phyloP scores from a whole-genome alignment of 2,113 vertebrate species.

The Eudyptes chrysolophus region DNA sequence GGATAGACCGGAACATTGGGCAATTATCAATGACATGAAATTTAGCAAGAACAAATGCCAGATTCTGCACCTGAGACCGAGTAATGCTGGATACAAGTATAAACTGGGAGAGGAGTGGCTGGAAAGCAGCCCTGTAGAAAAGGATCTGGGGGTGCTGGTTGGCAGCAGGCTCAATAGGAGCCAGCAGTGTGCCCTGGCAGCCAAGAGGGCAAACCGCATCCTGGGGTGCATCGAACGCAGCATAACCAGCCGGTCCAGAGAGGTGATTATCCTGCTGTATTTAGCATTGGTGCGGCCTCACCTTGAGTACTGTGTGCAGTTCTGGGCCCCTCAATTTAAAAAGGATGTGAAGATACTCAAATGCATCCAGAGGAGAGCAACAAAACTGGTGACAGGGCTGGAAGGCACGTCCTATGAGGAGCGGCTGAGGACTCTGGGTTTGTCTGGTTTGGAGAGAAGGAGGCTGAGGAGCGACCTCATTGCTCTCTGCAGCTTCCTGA shows the following conservation, averaged over 20 bases:
- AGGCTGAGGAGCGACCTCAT: neutral
- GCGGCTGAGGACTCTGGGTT: neutral
- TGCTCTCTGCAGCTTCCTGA: neutral
- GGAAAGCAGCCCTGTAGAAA: neutral
- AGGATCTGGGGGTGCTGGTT: neutral
- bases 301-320: neutral
- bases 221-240: neutral
- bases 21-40: neutral
- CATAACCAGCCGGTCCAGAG: too few relatives aligned
- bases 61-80: neutral
- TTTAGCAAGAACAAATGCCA: neutral
- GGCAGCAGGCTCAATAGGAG: neutral
- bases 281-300: neutral
- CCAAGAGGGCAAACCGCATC: neutral
- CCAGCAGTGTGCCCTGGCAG: neutral
- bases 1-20: neutral
- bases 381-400: neutral
- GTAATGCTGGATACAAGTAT: neutral
- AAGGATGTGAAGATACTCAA: neutral
- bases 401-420: neutral
- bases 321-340: neutral
- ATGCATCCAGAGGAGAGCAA: neutral
- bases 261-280: neutral
- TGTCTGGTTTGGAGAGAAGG: neutral
- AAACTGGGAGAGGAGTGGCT: neutral